phyloP scores from a whole-genome alignment of 2,113 vertebrate species.

The Cryptomyrus ogoouensis region DNA sequence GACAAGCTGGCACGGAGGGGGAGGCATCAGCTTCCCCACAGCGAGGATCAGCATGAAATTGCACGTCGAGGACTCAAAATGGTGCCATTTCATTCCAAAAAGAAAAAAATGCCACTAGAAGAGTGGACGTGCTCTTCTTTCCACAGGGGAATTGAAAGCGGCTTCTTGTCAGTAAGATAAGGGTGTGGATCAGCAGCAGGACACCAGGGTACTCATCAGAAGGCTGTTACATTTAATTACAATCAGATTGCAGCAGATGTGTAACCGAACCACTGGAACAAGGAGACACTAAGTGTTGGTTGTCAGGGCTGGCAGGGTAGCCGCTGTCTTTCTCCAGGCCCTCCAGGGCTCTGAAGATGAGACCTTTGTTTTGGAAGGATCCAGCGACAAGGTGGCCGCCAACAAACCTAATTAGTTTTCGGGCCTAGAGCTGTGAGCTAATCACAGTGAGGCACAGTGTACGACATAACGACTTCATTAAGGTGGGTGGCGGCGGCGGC shows the following conservation, averaged over 20 bases:
- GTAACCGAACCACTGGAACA: slow-evolving; percentile 51
- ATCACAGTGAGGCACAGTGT: slow-evolving; percentile 46
- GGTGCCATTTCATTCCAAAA: background rate
- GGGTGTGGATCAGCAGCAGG: slow-evolving; percentile 33
- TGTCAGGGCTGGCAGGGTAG: slow-evolving; percentile 36
- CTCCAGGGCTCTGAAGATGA: background rate
- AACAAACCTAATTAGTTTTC: slow-evolving; percentile 52
- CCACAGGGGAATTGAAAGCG: background rate
- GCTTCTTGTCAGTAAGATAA: background rate
- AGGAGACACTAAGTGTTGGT: slow-evolving; percentile 28
- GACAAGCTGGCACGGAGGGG: slow-evolving; percentile 4
- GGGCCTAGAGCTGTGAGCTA: slow-evolving; percentile 41
- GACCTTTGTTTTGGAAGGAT: background rate
- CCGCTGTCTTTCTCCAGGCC: slow-evolving; percentile 15
- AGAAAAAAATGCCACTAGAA: background rate
- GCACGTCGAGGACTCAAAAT: background rate
- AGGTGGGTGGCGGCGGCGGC: background rate
- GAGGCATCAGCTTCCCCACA: background rate
- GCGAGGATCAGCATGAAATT: background rate
- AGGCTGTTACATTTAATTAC: slow-evolving; percentile 63
- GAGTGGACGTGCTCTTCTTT: background rate
- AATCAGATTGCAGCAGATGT: slow-evolving; percentile 58
- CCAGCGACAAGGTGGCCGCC: background rate
- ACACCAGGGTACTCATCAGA: slow-evolving; percentile 51
- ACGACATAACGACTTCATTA: slow-evolving; percentile 39